Base-by-base conservation (phyloP, 2,888 invertebrate species). In the Clunio marinus region DNA sequence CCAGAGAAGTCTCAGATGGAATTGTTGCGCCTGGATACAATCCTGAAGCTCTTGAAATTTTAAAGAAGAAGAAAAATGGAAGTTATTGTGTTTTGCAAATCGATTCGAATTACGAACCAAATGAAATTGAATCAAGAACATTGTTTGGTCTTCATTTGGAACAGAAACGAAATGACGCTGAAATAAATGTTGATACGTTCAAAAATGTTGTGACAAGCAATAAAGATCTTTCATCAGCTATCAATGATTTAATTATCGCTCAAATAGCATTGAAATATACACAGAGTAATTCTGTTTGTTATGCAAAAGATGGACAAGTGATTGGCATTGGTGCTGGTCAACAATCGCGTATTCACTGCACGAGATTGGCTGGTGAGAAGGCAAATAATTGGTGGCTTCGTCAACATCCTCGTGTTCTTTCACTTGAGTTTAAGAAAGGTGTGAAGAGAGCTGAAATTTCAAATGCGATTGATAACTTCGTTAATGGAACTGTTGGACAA, bases 241-340 rank as follows among this genome's bases (percentile, higher is more conserved):
- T 94, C 2, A 84, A 96, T 68, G 98, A 99, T n/a, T 15, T 59
- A 51, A 10, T 46, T 10, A 10, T 45, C 15, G 45, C 25, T 2
- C 17, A 32, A 17, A 60, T 35, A 15, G 32, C 60, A 32, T 60
- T 60, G 20, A 35, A 60, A 22, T 99, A 96, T 76, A 96, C 98
- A 0, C 98, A 99, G 79, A 97, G 97, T 73, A 99, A 99, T 80
- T 97, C 96, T 0, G 98, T 99, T 0, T 98, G 97, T 76, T 98
- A 46, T 24, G 63, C 63, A 8, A 63, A 63, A 25, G 20, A 63
- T 27, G 77, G 77, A 0, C 80, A 89, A 83, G 89, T 93, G 13
- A 87, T 97, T 74, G 98, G 98, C 17, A 96, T 96, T 73, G 98
- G 98, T 27, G 98, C 98, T n/a, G 98, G 98, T 0, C 98, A 99